Base-by-base conservation (phyloP, 2,113 vertebrate species). In the Apteryx owenii region DNA sequence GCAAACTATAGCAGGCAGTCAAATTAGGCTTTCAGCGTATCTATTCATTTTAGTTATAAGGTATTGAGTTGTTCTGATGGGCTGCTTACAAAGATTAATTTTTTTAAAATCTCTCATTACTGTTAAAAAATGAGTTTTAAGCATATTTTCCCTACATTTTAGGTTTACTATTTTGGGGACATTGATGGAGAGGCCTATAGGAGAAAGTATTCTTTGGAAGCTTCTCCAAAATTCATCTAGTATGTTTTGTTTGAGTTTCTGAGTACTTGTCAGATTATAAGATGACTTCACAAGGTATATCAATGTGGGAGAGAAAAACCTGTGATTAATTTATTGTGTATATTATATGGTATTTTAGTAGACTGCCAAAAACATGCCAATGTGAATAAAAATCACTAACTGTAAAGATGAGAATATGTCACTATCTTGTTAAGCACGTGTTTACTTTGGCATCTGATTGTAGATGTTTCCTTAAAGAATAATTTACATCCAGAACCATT, bases 321-420 rank as follows among this genome's bases (percentile, higher is more conserved):
- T 71, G 80, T 56, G 33, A 91, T 95, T 94, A 2, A 73, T 77
- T 91, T 91, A 54, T 92, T 92, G 40, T 84, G 10, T 85, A 31
- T 81, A 31, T 87, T 88, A 82, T 10, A 69, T 54, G 42, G 40
- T 85, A 58, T 85, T 93, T 91, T 62, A 94, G 54, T 66, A 85
- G 54, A 38, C 85, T 93, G 80, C 73, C 85, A 94, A 71, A 93
- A 91, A 19, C 29, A 62, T 77, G 26, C 71, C 79, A 83, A 50
- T 70, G 83, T 78, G 82, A 88, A 88, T 78, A 93, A 95, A 97
- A 91, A 82, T 21, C 21, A 85, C 50, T 68, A 90, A 56, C 77
- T 88, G 31, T 69, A 84, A 90, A 53, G 68, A 92, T 46, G 50
- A 87, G 54, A 82, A 95, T 87, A 88, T 90, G 71, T 87, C 58